A percentile compares a stretch with the other conserved stretches of the same genome.
Conservation (phyloP, 37 sponge, comb jelly and placozoan genomes). For the Eunapius fragilis region DNA sequence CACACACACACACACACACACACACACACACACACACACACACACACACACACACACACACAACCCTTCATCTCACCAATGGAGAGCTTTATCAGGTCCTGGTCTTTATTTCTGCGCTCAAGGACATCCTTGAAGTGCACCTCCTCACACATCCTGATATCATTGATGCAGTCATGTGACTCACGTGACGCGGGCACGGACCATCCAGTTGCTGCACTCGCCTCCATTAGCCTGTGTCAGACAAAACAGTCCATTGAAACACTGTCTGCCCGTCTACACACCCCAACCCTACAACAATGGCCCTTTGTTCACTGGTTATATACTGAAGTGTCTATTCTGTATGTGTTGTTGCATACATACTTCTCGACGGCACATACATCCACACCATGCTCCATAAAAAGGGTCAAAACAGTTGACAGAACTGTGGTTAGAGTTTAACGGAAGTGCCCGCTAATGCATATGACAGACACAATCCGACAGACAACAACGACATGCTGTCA, state of each 20-base stretch:
- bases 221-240: neutral
- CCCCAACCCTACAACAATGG: neutral
- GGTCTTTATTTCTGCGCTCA: neutral
- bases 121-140: constrained; percentile 31
- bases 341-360: no score
- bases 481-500: no score
- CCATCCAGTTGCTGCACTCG: constrained; percentile 17
- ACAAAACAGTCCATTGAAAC: neutral
- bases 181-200: constrained; percentile 25
- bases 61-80: constrained; percentile 22
- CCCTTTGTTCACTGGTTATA: neutral
- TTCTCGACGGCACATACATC: no score
- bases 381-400: no score
- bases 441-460: no score
- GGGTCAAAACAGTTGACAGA: no score
- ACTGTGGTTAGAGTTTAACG: no score
- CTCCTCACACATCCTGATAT: constrained; percentile 43
- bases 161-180: constrained; percentile 46
- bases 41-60: neutral
- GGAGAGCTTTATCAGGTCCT: constrained; percentile 50
- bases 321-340: no score
- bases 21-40: neutral
- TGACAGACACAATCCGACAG: no score
- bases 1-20: neutral
- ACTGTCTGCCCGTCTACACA: neutral